phyloP scores from a whole-genome alignment of 2,888 invertebrate species.

The Odontomyia ornata region DNA sequence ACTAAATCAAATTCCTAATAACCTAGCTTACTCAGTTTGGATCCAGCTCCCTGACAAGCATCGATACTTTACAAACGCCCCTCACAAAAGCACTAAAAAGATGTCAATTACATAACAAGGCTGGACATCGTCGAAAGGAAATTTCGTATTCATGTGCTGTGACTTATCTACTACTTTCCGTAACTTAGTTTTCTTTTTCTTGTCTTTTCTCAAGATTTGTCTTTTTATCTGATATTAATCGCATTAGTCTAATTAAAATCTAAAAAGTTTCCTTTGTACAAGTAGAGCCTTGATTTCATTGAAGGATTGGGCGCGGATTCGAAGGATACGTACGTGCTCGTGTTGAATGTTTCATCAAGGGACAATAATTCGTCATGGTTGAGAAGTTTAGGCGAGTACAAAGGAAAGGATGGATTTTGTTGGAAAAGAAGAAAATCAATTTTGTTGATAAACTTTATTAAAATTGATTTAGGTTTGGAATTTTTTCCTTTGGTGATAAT shows the following conservation, averaged over 20 bases:
- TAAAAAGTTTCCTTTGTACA: conserved; percentile 36
- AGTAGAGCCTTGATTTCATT: conserved; percentile 11
- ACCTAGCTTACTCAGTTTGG: too few relatives aligned
- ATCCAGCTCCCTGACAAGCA: too few relatives aligned
- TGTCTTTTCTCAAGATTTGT: conserved; percentile 35
- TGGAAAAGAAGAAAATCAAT: not conserved
- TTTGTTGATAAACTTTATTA: not conserved
- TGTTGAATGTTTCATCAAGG: not conserved
- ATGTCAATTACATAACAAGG: not conserved
- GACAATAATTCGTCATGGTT: conserved; percentile 26
- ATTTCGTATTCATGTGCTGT: conserved; percentile 35
- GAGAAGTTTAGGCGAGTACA: not conserved
- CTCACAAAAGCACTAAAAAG: not conserved
- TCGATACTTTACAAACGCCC: not conserved
- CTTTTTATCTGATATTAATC: conserved; percentile 44
- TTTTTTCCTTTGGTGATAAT: conserved; percentile 4
- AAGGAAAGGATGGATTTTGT: not conserved
- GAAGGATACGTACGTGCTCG: conserved; percentile 7
- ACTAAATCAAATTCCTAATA: too few relatives aligned
- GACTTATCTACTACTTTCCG: conserved; percentile 38
- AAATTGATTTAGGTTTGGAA: conserved; percentile 13
- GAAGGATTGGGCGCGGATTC: conserved; percentile 34
- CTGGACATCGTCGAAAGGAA: conserved; percentile 15
- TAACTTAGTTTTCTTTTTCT: conserved; percentile 34
- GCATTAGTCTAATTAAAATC: conserved; percentile 45